Base-by-base conservation (phyloP, 2,888 invertebrate genomes). In the Ormyrus rosae region DNA sequence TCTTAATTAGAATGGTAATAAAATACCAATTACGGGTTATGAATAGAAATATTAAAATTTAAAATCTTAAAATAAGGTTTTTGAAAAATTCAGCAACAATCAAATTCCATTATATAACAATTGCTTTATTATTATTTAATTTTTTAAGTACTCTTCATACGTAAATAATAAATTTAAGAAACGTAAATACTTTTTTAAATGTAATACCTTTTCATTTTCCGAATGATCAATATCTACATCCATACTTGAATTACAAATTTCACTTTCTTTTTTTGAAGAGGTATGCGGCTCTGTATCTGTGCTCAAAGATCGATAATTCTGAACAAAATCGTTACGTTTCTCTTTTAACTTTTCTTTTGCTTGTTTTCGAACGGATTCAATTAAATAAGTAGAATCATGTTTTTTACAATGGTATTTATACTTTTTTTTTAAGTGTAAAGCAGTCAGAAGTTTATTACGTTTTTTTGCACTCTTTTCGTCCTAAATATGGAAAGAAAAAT, bases 331-430 rank as follows among this genome's bases (percentile, higher is more conserved):
- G 11, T 78, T 34, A 3, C 78, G 82, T 48, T 55, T 78, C 71
- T 68, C 34, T 48, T 69, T 78, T 9, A 72, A 78, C 11, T 9
- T 11, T 48, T 72, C 46, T 72, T 64, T 74, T 10, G 9, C 13
- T 60, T 58, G 50, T 72, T 75, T 34, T 50, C 82, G 74, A 0
- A 48, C 13, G 5, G 11, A 78, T 68, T 82, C 75, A 5, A 81
- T 11, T 53, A 81, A 71, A 53, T 75, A 82, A 2, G 58, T 60
- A 0, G 53, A 48, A 46, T 78, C 19, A 8, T 82, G 80, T n/a
- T 72, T 78, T 67, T 82, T 80, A 34, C 82, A 82, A 55, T 65
- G 48, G 55, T 82, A 81, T 11, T 82, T 82, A 53, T 76, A 82
- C 45, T 58, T 75, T 58, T 78, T 78, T 13, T 71, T 65, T 8